These are phyloP conservation scores for Pollenia labialis DNA, from an alignment of 2,888 invertebrate species.

Conservation along the genomic window DNA sequence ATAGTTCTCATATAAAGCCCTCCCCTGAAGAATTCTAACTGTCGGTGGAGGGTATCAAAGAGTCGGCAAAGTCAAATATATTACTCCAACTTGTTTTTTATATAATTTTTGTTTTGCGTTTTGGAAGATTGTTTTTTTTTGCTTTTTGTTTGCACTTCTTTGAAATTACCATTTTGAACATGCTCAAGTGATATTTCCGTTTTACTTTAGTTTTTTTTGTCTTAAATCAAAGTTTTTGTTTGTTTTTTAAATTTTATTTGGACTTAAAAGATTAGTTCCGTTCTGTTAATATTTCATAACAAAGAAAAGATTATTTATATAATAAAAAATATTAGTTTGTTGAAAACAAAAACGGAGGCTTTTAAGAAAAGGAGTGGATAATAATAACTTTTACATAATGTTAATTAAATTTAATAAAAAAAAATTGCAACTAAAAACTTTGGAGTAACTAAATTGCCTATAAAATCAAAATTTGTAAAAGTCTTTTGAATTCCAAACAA, in stretches of 20 bases:
- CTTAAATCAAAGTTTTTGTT: background rate
- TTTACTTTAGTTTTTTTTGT: constrained; percentile 10
- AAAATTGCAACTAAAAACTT: no score
- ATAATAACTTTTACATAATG: no score
- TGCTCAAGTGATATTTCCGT: constrained; percentile 49
- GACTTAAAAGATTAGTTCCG: constrained; percentile 53
- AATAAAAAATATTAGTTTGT: constrained; percentile 10
- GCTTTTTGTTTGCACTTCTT: background rate
- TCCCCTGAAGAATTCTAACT: no score
- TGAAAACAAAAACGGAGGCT: background rate
- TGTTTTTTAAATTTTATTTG: background rate
- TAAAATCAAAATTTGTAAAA: no score
- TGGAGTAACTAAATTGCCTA: no score
- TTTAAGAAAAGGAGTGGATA: background rate
- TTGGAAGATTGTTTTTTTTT: background rate
- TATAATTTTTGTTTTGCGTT: background rate
- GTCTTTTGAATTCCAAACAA: no score
- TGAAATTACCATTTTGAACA: constrained; percentile 29
- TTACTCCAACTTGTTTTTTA: no score
- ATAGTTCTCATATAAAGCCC: no score
- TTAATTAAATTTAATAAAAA: no score
- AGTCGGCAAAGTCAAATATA: no score
- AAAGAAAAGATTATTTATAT: constrained; percentile 4
- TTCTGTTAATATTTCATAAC: constrained; percentile 53
- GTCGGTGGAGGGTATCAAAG: no score